A percentile compares a stretch with the other conserved stretches of the same genome.
Conservation (phyloP, 1,140 invertebrate genomes). For the Forficula auricularia region DNA sequence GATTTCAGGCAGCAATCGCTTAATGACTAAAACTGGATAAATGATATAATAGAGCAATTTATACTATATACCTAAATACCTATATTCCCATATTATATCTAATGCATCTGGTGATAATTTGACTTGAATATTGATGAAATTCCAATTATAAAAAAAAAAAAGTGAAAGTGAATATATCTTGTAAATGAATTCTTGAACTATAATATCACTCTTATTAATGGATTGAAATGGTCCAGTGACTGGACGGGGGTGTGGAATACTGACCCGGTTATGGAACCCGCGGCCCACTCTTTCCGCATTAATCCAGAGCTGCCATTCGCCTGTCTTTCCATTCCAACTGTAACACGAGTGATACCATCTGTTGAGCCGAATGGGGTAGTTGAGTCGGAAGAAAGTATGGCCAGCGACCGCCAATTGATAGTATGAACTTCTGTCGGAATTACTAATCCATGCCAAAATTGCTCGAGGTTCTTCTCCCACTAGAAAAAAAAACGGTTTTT, state of each 20-base stretch:
- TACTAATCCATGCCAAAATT: conserved; percentile 58
- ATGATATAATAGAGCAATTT: too few species aligned
- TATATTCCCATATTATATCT: too few species aligned
- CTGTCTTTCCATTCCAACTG: conserved; percentile 68
- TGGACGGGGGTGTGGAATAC: conserved; percentile 18
- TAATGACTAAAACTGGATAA: too few species aligned
- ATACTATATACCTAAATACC: too few species aligned
- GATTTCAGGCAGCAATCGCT: too few species aligned
- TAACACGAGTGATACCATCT: conserved; percentile 71
- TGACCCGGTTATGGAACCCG: conserved; percentile 67
- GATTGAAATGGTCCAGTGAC: neutral
- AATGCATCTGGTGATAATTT: too few species aligned
- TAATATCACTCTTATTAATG: neutral
- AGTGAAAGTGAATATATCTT: too few species aligned
- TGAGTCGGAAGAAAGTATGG: conserved; percentile 61
- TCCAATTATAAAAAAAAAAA: too few species aligned
- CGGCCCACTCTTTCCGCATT: conserved; percentile 62
- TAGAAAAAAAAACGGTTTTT: conserved; percentile 25
- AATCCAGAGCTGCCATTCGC: conserved; percentile 74
- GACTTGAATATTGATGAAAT: too few species aligned
- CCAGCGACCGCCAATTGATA: conserved; percentile 60
- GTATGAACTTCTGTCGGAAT: conserved; percentile 57
- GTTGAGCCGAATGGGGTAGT: conserved; percentile 59
- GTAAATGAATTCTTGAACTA: too few species aligned
- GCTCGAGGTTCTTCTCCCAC: conserved; percentile 48